Base-by-base conservation (phyloP, 2,888 invertebrate genomes). In the Sarcophaga subvicina region DNA sequence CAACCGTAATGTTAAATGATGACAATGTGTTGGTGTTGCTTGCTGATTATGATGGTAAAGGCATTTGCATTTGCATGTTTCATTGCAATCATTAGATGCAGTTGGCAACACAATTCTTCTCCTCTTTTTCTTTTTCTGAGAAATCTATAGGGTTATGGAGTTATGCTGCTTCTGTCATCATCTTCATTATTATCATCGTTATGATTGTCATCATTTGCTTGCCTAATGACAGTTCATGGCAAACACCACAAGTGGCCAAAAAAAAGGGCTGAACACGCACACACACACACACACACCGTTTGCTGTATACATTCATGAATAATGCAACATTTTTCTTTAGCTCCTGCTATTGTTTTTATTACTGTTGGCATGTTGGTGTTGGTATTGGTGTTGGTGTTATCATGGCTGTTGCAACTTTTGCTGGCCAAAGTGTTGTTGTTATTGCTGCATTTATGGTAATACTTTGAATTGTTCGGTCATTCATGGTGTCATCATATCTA, bases 241-340 rank as follows among this genome's bases (percentile, higher is more conserved):
- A 82, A 87, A 84, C 84, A 87, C 84, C 84, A 76, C 76, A 80
- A 85, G 84, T 85, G 84, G 84, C 84, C 80, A 76, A 76, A 80
- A 76, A 80, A 84, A 77, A 85, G 84, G 37, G 76, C 80, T 85
- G 71, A 85, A 80, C 83, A 76, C 80, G 27, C 45, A 14, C 66
- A 76, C 80, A 54, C 45, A 14, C 66, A 27, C 60, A 49, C 49
- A 8, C 17, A 54, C 54, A 54, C 14, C 54, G 54, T 17, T 54
- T 54, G 54, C 5, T 54, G 8, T 37, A 81, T 84, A 60, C 75
- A 76, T 70, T 84, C 87, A 87, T 87, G 87, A 87, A 87, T 87
- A 87, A 87, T 87, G 84, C 81, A 87, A 82, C 17, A 76, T 69
- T 64, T 83, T 80, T 47, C 79, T 85, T 25, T n/a, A 17, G 12